Base-by-base conservation (phyloP, 2,113 vertebrate genomes). In the Odocoileus virginianus region DNA sequence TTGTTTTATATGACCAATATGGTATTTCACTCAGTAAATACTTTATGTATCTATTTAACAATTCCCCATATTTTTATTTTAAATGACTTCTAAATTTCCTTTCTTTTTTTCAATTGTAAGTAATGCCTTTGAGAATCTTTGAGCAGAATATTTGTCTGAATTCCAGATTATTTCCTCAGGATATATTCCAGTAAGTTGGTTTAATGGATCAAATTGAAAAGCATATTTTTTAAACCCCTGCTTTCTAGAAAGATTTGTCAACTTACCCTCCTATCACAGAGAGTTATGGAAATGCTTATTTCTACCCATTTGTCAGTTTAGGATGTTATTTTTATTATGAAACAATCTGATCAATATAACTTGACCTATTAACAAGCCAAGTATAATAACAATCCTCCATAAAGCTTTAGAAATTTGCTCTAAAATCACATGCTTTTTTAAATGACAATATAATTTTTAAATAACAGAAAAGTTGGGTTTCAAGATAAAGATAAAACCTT, bases 341-440 rank as follows among this genome's bases (percentile, higher is more conserved):
- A 54, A 55, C 3, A 76, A 27, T 94, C 54, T 64, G 40, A 89
- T 92, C 71, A 81, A 27, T 82, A 92, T 89, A 76, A 95, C 36
- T 52, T 57, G 25, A 95, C 30, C 52, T 78, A 36, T 84, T 93
- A 95, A 61, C 27, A 90, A 71, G 19, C 17, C 21, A 90, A 85
- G 19, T 55, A 43, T 57, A 79, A 28, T n/a, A 76, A 67, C 13
- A 76, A 9, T 67, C 30, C 81, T 61, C 88, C n/a, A 60, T 40
- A 81, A 96, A 94, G 23, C 28, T 93, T 97, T 76, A 93, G 33
- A 93, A 95, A 93, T 91, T 61, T 91, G 21, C 43, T 81, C 16
- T 78, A 87, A 85, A 92, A 89, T 40, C 84, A 6, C 3, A n/a
- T 61, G 47, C 19, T 47, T 19, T 71, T 96, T 95, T 78, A 87